A percentile compares a stretch with the other conserved stretches of the same genome.
These are phyloP conservation scores for Auanema sp. DNA, from an alignment of 2,888 invertebrate species.

Conservation along the genomic window DNA sequence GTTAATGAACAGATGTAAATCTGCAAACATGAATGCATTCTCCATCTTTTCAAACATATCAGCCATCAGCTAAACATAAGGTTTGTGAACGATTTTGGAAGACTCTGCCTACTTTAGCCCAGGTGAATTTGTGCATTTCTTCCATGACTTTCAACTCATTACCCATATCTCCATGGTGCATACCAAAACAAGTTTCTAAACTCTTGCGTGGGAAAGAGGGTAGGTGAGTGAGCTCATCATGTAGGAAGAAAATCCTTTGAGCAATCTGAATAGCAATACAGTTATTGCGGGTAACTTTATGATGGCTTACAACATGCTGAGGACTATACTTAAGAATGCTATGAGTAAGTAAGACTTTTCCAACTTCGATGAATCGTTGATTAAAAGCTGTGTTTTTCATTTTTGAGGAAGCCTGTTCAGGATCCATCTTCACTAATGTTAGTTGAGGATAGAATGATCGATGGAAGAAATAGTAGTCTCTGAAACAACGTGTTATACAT, in stretches of 20 bases:
- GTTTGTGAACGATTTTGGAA: neutral
- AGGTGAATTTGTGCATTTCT: conserved; percentile 96
- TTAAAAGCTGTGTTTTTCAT: conserved; percentile 67
- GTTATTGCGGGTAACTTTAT: conserved; percentile 1
- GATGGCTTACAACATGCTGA: conserved; percentile 58
- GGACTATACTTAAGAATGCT: conserved; percentile 66
- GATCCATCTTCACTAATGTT: conserved; percentile 87
- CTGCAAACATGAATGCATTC: conserved; percentile 71
- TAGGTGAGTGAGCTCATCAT: conserved; percentile 96
- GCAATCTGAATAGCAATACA: conserved; percentile 74
- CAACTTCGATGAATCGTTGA: conserved; percentile 83
- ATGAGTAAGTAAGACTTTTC: conserved; percentile 74
- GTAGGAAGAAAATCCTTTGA: conserved; percentile 93
- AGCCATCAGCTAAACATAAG: conserved; percentile 43
- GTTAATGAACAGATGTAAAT: conserved; percentile 94
- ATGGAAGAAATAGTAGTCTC: conserved; percentile 92
- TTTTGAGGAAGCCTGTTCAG: conserved; percentile 84
- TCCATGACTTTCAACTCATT: conserved; percentile 86
- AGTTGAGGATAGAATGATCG: conserved; percentile 96
- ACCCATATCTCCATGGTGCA: conserved; percentile 73
- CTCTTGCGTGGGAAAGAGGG: conserved; percentile 98
- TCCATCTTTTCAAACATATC: conserved; percentile 65
- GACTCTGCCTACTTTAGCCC: conserved; percentile 76
- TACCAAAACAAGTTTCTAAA: conserved; percentile 89
- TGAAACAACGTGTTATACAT: conserved; percentile 69